Evolutionary conservation across 2,797 vertebrate species (phyloP).

Genomic region (Synanceia verrucosa): DNA sequence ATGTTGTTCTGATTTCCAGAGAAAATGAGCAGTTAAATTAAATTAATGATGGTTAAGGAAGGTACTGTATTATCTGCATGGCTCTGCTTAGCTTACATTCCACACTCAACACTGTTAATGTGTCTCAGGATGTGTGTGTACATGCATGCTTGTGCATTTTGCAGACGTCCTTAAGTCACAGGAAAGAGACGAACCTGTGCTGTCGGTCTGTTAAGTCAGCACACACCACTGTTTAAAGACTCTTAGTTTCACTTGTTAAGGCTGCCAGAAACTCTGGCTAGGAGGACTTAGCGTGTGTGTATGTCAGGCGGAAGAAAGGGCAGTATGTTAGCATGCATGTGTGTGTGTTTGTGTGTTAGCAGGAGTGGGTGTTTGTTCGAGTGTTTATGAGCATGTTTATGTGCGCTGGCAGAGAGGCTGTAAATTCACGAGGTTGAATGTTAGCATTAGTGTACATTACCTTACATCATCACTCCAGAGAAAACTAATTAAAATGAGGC

Average conservation of each 20-base stretch:
- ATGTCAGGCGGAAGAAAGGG: not conserved
- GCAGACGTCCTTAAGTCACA: conserved; percentile 16
- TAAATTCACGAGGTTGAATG: conserved; percentile 47
- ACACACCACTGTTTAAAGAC: conserved; percentile 45
- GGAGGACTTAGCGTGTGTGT: not conserved
- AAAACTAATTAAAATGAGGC: conserved; percentile 40
- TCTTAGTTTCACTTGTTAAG: conserved; percentile 23
- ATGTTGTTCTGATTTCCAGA: conserved; percentile 4
- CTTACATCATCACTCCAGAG: conserved; percentile 20
- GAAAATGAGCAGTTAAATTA: not conserved
- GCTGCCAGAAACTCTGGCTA: conserved; percentile 14
- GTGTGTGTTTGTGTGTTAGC: conserved; percentile 38
- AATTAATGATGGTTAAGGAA: not conserved
- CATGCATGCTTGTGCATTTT: conserved; percentile 4
- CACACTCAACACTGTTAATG: conserved; percentile 5
- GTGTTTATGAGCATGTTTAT: conserved; percentile 61
- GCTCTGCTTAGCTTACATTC: conserved; percentile 16
- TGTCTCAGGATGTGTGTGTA: conserved; percentile 30
- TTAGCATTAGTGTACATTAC: conserved; percentile 29
- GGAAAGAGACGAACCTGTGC: conserved; percentile 22
- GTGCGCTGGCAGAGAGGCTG: conserved; percentile 24
- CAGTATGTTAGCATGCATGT: conserved; percentile 24
- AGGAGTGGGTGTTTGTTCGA: conserved; percentile 32
- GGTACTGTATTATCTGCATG: conserved; percentile 27
- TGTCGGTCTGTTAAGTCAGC: conserved; percentile 42